Base-by-base conservation (phyloP, 2,888 invertebrate species). In the Bugulina stolonifera region DNA sequence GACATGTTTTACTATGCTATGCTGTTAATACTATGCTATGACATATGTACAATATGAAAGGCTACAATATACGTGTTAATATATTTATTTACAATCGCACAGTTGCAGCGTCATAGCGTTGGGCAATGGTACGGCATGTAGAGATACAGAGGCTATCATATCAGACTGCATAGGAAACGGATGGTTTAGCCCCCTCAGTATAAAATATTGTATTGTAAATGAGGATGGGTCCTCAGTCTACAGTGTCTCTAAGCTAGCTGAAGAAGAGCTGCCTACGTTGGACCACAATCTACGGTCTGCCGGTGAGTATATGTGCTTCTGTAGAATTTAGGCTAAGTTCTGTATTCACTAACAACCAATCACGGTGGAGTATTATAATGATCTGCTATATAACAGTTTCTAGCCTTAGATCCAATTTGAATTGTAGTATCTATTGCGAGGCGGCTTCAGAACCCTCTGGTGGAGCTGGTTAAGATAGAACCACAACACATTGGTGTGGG, bases 171-270 rank as follows among this genome's bases (percentile, higher is more conserved):
- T 91, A 70, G 81, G 87, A 71, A 80, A 81, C 0, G 85, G 87
- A 0, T 81, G 84, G 72, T 88, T 93, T 75, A 27, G 74, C n/a
- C 83, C 83, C 69, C 82, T 88, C 10, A 85, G 88, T 74, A 87
- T 91, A 2, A 88, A 89, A 0, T 86, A 84, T 75, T 84, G 85
- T 69, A 93, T 95, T 76, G 92, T 95, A 0, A 91, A 91, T 72
- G 96, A 96, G 84, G 89, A 91, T 80, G 96, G 96, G 0, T 93
- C 94, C 0, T 95, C 94, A 0, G 91, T 94, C 78, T 96, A 96
- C 84, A 94, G 94, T 18, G 91, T 93, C 73, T 91, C 93, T 76
- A 87, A 89, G 69, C 90, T 91, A 81, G 96, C 94, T 0, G 89
- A 89, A 77, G 81, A 88, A 84, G 96, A 96, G 84, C 91, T 95